Conservation (phyloP, 1,140 invertebrate genomes). For the Hypothenemus hampei region DNA sequence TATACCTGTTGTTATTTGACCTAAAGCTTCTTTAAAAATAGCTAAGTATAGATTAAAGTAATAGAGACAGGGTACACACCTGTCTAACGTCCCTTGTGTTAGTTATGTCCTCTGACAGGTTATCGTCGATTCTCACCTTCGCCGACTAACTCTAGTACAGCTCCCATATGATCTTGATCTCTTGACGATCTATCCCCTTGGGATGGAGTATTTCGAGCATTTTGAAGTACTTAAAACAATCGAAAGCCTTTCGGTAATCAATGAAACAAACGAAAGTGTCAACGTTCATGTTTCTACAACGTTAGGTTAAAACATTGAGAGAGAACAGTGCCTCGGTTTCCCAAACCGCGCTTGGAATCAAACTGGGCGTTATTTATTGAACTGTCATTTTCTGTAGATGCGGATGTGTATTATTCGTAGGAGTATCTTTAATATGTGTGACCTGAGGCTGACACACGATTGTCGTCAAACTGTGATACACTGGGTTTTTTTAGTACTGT, state of each 20-base stretch:
- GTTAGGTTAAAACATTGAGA: background rate
- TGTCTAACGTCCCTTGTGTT: background rate
- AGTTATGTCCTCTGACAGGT: background rate
- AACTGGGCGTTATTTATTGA: background rate
- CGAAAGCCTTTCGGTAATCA: background rate
- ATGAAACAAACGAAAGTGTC: background rate
- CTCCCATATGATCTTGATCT: background rate
- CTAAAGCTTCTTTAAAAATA: background rate
- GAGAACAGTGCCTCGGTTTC: background rate
- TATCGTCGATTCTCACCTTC: background rate
- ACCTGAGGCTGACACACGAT: no score
- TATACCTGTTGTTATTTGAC: background rate
- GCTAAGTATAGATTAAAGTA: background rate
- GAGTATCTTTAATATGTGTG: no score
- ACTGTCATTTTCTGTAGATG: no score
- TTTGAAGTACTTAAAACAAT: background rate
- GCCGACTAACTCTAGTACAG: background rate
- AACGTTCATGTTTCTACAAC: background rate
- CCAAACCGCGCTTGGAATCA: background rate
- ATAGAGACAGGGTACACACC: background rate
- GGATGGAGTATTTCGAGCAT: background rate
- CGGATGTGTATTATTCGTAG: no score
- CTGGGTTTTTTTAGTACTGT: no score
- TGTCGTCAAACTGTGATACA: no score
- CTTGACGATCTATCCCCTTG: background rate